phyloP scores from a whole-genome alignment of 2,888 invertebrate species.

The Sphaerolaimus hirsutus region DNA sequence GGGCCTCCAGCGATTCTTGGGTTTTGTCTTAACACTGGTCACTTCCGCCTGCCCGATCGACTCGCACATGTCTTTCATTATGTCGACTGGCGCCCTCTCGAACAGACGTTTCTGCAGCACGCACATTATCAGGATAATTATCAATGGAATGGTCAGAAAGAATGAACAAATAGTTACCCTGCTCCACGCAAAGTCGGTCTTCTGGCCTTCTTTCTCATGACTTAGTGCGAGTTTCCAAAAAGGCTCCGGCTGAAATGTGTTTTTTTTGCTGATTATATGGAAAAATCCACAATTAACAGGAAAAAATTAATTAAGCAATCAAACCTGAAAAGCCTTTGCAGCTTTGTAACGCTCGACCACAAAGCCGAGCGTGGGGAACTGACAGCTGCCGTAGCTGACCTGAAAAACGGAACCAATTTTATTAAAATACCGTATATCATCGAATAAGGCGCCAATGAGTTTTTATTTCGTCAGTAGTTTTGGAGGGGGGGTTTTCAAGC shows the following conservation, averaged over 20 bases:
- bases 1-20: constrained; percentile 86
- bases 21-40: constrained; percentile 42
- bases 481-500: too few relatives aligned
- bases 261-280: constrained; percentile 14
- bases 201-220: constrained; percentile 8
- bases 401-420: too few relatives aligned
- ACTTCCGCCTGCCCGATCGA: constrained; percentile 24
- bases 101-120: too few relatives aligned
- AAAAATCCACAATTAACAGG: background rate
- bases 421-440: too few relatives aligned
- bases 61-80: background rate
- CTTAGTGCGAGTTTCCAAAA: constrained; percentile 63
- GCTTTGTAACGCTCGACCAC: constrained; percentile 62
- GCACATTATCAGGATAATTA: too few relatives aligned
- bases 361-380: constrained; percentile 97
- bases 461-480: too few relatives aligned
- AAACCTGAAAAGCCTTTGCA: too few relatives aligned
- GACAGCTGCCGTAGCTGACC: constrained; percentile 93
- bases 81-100: constrained; percentile 51
- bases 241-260: constrained; percentile 64
- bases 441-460: too few relatives aligned
- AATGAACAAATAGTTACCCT: too few relatives aligned
- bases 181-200: constrained; percentile 64
- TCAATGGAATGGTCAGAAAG: too few relatives aligned
- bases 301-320: constrained; percentile 39